Evolutionary conservation across 2,113 vertebrate genomes (phyloP), one percentile per base, ranked within the genome.

Genomic region (Dasyornis broadbenti): DNA sequence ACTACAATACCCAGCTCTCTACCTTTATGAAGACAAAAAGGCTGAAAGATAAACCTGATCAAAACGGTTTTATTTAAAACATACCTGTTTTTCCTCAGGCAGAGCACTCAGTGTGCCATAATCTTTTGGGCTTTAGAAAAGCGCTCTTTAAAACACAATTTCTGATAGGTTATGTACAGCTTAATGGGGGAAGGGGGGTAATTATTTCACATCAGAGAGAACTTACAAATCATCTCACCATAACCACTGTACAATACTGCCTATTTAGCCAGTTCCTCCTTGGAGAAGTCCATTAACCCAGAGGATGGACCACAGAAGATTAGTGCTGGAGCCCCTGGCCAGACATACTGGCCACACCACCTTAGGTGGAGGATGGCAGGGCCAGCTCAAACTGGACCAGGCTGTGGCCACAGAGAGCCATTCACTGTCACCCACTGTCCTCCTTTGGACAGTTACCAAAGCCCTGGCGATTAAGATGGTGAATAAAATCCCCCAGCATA

Each of bases 121-220:
- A 73, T 13, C 54, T 47, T 59, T 30, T 28, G 33, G 27, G 22
- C 33, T 57, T 44, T 28, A 19, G 30, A 6, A 35, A 65, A 78
- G 40, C 15, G 31, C 21, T 73, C 26, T 42, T 50, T 79, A 28
- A 96, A 85, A 72, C 26, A 8, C 24, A 31, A 50, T 70, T 94
- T 94, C 33, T 54, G 23, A 65, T 4, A 30, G 28, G 23, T 44
- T 54, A 35, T 2, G 6, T 22, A 22, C 40, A 47, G 53, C 68
- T 89, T 70, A 59, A 44, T 14, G 13, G 23, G 5, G 20, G n/a
- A n/a, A n/a, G n/a, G 6, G 15, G 9, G 1, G 0, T 0, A 42
- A 15, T 72, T 63, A 33, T 33, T 70, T 44, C 16, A n/a, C 16
- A 66, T 54, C 26, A 78, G 65, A 71, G 47, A 52, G 15, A 31